Base-by-base conservation (phyloP, 2,113 vertebrate species). In the Podarcis raffonei region DNA sequence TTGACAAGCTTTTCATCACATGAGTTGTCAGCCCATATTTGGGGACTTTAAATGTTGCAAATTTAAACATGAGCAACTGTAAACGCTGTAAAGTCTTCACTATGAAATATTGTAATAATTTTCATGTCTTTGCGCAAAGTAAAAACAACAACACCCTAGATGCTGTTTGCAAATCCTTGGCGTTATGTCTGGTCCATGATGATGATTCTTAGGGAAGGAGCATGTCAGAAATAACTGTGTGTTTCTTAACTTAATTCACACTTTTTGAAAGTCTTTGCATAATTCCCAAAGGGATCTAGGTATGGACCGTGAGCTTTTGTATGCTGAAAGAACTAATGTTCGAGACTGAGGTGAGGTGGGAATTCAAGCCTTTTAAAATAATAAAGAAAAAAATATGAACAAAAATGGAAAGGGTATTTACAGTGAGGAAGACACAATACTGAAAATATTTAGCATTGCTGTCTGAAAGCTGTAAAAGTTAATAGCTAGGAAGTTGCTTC, bases 401-500 rank as follows among this genome's bases (percentile, higher is more conserved):
- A 90, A 83, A 83, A 83, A 79, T 80, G 35, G 15, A 23, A 85
- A 77, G 77, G 68, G 82, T 85, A 77, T 89, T 83, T 84, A 48
- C 74, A 92, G 90, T 13, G 22, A 88, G 11, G 74, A 1, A 30
- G 69, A 3, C 2, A 35, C 90, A 87, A 84, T 0, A 35, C 85
- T 23, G 83, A 89, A 91, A 0, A 0, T 79, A 83, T 35, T 37
- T 89, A 82, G 89, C 35, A 22, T 3, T 85, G 83, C 76, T 88
- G 80, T 68, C 62, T 18, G 30, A 76, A 86, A 89, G 76, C 13
- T 94, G 80, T 78, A 76, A 92, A 91, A 65, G 69, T 39, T 30
- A 32, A 90, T 90, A 39, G 86, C 89, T 69, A 72, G 89, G 79
- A 93, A 93, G 59, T 68, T 90, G 71, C 88, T 92, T 92, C 93